Evolutionary conservation across 2,113 vertebrate species (phyloP).

Genomic region (Etia nguti): DNA sequence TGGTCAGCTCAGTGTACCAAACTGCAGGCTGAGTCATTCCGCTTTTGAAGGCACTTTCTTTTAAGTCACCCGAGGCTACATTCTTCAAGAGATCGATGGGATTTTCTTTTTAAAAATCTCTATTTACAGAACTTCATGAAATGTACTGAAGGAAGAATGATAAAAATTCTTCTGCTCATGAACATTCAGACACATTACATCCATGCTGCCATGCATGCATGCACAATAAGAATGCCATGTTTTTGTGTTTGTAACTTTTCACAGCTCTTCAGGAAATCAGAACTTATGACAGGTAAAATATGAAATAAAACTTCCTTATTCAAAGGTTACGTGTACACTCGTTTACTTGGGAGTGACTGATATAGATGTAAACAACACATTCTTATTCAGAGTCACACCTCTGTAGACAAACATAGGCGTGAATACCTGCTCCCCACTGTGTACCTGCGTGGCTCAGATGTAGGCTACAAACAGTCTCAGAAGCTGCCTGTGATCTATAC

Average conservation of each 20-base stretch:
- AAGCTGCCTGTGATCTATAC: constrained; percentile 62
- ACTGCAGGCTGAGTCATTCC: neutral
- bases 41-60: constrained; percentile 23
- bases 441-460: constrained; percentile 48
- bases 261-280: neutral
- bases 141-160: neutral
- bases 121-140: neutral
- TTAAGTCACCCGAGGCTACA: constrained; percentile 7
- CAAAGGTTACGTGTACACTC: neutral
- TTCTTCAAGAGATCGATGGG: constrained; percentile 12
- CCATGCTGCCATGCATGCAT: neutral
- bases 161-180: neutral
- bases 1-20: constrained; percentile 8
- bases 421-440: constrained; percentile 30
- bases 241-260: neutral
- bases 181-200: neutral
- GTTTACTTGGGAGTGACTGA: constrained; percentile 17
- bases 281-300: neutral
- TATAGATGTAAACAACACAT: constrained; percentile 50
- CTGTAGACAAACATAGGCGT: constrained; percentile 6
- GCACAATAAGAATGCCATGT: neutral
- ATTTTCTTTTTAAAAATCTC: neutral
- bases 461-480: constrained; percentile 45
- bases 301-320: neutral
- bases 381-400: constrained; percentile 47